Conservation (phyloP, 2,797 vertebrate species). For the Xenentodon cancila region DNA sequence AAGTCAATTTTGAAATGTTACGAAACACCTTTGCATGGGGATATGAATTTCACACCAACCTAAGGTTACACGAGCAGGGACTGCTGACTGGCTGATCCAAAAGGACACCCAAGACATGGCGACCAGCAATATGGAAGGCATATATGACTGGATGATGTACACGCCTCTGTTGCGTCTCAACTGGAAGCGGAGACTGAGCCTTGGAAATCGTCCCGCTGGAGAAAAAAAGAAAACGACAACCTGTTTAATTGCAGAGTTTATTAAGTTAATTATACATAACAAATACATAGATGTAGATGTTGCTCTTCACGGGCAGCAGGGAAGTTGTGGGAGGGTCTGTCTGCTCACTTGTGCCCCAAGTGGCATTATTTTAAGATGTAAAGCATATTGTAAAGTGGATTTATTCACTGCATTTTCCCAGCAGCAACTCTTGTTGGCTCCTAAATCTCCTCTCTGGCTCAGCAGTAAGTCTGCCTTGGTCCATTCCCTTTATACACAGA, state of each 20-base stretch:
- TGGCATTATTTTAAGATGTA: conserved; percentile 19
- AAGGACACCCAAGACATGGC: conserved; percentile 99
- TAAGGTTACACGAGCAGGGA: conserved; percentile 94
- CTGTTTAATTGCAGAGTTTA: conserved; percentile 25
- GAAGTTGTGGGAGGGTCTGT: background rate
- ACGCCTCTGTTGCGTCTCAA: conserved; percentile 93
- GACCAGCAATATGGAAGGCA: conserved; percentile 95
- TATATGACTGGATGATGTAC: conserved; percentile 99
- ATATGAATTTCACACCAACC: conserved; percentile 75
- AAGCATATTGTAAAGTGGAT: conserved; percentile 13
- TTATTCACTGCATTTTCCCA: conserved; percentile 14
- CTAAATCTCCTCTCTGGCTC: conserved; percentile 49
- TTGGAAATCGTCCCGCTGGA: conserved; percentile 93
- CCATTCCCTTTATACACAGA: conserved; percentile 64
- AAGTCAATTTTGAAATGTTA: too few relatives aligned
- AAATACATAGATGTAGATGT: conserved; percentile 5
- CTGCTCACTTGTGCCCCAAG: conserved; percentile 26
- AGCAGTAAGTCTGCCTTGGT: conserved; percentile 33
- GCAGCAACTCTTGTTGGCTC: conserved; percentile 38
- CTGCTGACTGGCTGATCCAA: conserved; percentile 98
- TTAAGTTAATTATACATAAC: conserved; percentile 27
- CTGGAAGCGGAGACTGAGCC: conserved; percentile 93
- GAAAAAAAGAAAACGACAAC: conserved; percentile 24
- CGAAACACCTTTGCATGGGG: too few relatives aligned
- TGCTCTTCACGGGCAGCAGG: conserved; percentile 21